Evolutionary conservation across 2,888 invertebrate genomes (phyloP), one percentile per base, ranked within the genome.

Genomic region (Eupeodes luniger): DNA sequence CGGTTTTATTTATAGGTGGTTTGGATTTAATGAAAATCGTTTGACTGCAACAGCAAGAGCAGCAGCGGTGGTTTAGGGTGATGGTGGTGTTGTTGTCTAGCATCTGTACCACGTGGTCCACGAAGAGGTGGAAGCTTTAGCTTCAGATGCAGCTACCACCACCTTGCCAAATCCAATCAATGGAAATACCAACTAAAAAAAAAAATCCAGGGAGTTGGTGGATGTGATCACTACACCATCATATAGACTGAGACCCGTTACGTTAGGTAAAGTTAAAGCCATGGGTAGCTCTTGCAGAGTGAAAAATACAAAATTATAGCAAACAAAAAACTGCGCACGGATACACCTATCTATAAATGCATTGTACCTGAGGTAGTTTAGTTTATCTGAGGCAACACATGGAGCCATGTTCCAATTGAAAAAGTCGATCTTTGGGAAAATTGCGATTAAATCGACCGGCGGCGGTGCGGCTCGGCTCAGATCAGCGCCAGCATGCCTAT

Each of bases 1-100:
- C 85, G 79, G 85, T 81, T 89, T 85, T 85, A 85, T 89, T 85
- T 89, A 85, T 89, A 85, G 85, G 81, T 85, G 89, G 85, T 69
- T 76, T 57, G 78, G 69, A 36, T 81, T 85, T 57, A 86, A 86
- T 78, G 78, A 79, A 82, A 82, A 75, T 72, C 57, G 47, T 72
- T 72, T 72, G 27, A 34, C 27, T 72, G 44, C 70, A 36, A 14
- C 57, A 36, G 12, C 36, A 40, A n/a, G 36, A 34, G 6, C 0
- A 34, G n/a, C 34, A 34, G 4, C 49, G 36, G 16, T 67, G 34
- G 11, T 10, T 9, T 3, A 11, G 3, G 62, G 40, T 16, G 36
- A n/a, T 11, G 57, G 40, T n/a, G 83, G 51, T 16, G 67, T 53
- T 19, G 49, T 80, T 59, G 64, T 84, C 87, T 84, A 87, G 76